These are phyloP conservation scores for Ochropleura leucogaster DNA, from an alignment of 2,888 invertebrate species.

Conservation along the genomic window DNA sequence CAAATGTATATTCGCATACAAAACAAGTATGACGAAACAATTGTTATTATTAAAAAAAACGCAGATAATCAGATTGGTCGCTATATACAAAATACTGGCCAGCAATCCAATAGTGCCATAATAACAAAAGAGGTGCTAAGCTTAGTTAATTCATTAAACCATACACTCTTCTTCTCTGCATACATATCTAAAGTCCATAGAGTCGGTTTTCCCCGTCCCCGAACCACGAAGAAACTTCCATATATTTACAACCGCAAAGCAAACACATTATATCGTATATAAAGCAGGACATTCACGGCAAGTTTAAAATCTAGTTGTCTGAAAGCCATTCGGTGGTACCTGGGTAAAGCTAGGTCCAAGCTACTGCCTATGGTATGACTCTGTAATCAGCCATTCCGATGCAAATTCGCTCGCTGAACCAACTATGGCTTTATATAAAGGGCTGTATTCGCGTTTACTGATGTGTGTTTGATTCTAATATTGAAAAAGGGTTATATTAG, in stretches of 20 bases:
- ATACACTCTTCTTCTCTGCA: too few species aligned
- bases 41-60: not conserved
- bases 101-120: not conserved
- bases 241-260: slow-evolving; percentile 31
- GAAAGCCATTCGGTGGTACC: slow-evolving; percentile 68
- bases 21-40: not conserved
- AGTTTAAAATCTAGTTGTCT: slow-evolving; percentile 74
- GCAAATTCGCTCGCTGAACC: slow-evolving; percentile 88
- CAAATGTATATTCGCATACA: not conserved
- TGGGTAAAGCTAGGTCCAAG: slow-evolving; percentile 76
- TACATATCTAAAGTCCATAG: not conserved
- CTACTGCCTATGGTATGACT: slow-evolving; percentile 84
- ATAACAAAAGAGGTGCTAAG: not conserved
- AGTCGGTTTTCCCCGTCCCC: slow-evolving; percentile 4
- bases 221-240: slow-evolving; percentile 28
- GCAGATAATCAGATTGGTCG: too few species aligned
- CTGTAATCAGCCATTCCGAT: slow-evolving; percentile 89
- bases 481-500: not conserved
- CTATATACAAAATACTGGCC: too few species aligned
- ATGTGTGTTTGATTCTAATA: slow-evolving; percentile 57
- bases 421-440: slow-evolving; percentile 88
- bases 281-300: slow-evolving; percentile 65
- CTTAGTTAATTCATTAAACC: not conserved
- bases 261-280: slow-evolving; percentile 64
- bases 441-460: slow-evolving; percentile 66